Conservation (phyloP, 2,113 vertebrate species). For the Eleginops maclovinus region DNA sequence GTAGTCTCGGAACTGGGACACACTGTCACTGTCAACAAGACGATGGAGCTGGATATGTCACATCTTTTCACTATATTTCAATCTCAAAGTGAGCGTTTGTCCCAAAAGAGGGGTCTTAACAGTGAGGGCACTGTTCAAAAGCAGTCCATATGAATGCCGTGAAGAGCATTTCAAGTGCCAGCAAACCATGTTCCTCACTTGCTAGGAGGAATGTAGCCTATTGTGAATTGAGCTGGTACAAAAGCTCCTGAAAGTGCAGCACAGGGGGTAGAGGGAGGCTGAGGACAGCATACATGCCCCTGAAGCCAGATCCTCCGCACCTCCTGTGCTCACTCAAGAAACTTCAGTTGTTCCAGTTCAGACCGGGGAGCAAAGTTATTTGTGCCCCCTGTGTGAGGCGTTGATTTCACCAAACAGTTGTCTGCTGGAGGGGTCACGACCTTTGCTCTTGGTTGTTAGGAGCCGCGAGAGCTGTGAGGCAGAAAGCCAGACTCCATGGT, state of each 20-base stretch:
- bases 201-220: conserved; percentile 69
- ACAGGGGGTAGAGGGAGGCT: conserved; percentile 6
- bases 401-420: conserved; percentile 78
- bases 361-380: conserved; percentile 72
- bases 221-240: conserved; percentile 62
- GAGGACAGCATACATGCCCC: conserved; percentile 31
- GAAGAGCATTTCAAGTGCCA: conserved; percentile 73
- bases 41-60: conserved; percentile 37
- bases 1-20: conserved; percentile 33
- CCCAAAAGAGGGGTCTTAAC: conserved; percentile 48
- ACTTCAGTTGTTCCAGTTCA: conserved; percentile 58
- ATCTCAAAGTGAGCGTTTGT: conserved; percentile 60
- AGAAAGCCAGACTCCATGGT: conserved; percentile 65
- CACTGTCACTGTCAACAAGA: conserved; percentile 59
- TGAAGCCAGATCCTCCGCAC: conserved; percentile 44
- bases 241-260: conserved; percentile 50
- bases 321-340: conserved; percentile 33
- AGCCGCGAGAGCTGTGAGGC: conserved; percentile 52
- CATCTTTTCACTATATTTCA: conserved; percentile 58
- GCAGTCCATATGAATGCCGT: conserved; percentile 57
- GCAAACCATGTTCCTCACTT: conserved; percentile 68
- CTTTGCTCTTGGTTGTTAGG: conserved; percentile 67
- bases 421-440: conserved; percentile 66
- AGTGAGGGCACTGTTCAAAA: conserved; percentile 75
- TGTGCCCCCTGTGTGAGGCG: conserved; percentile 66